Conservation (phyloP, 2,888 invertebrate species). For the Baccha elongata region DNA sequence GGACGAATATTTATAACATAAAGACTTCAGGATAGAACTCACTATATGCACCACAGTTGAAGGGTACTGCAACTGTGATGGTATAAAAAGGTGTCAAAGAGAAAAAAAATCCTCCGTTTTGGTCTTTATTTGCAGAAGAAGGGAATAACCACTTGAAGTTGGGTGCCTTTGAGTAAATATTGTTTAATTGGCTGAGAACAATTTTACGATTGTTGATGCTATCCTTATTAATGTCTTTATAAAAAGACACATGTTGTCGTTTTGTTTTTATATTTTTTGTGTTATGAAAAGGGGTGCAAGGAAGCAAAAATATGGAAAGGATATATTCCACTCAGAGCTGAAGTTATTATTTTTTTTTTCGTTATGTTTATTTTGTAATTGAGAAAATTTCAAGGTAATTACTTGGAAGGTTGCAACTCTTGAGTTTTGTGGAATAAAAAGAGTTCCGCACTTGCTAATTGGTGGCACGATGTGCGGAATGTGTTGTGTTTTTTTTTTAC, state of each 20-base stretch:
- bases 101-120: not conserved
- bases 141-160: slow-evolving; percentile 50
- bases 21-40: slow-evolving; percentile 19
- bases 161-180: slow-evolving; percentile 65
- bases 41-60: not conserved
- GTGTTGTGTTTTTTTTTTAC: slow-evolving; percentile 16
- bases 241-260: slow-evolving; percentile 42
- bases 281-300: not conserved
- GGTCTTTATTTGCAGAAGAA: slow-evolving; percentile 24
- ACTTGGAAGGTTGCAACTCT: slow-evolving; percentile 59
- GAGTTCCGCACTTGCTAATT: slow-evolving; percentile 53
- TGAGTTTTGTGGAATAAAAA: slow-evolving; percentile 1
- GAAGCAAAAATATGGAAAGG: slow-evolving; percentile 5
- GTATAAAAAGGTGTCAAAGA: slow-evolving; percentile 1
- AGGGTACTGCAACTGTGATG: slow-evolving; percentile 15
- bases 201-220: slow-evolving; percentile 46
- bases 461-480: slow-evolving; percentile 38
- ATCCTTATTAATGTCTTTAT: slow-evolving; percentile 32
- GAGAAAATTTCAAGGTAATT: slow-evolving; percentile 73
- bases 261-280: not conserved
- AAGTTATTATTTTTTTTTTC: slow-evolving; percentile 6
- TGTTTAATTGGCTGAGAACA: slow-evolving; percentile 71
- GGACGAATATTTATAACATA: not conserved
- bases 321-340: slow-evolving; percentile 24
- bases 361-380: slow-evolving; percentile 62